A percentile compares a stretch with the other conserved stretches of the same genome.
These are phyloP conservation scores for Leptopterna dolabrata DNA, from an alignment of 2,888 invertebrate genomes.

Conservation along the genomic window DNA sequence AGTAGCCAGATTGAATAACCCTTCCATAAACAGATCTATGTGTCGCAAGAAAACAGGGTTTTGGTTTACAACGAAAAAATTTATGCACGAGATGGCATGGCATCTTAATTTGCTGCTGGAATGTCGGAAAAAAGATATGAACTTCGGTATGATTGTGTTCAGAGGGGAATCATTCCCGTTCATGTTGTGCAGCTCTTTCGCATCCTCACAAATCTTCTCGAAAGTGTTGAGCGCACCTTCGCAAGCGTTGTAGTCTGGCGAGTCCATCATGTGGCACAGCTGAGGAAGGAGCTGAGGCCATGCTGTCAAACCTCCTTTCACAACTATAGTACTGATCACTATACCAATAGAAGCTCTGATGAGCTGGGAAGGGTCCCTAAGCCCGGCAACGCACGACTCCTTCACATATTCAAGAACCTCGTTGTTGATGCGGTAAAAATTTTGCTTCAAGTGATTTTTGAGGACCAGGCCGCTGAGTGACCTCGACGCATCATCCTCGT, in stretches of 20 bases:
- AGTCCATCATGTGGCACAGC: conserved; percentile 93
- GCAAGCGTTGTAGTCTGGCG: conserved; percentile 94
- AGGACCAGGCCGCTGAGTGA: conserved; percentile 96
- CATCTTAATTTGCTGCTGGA: conserved; percentile 90
- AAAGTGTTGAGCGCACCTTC: conserved; percentile 98
- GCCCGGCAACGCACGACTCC: conserved; percentile 92
- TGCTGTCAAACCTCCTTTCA: conserved; percentile 86
- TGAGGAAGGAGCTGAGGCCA: conserved; percentile 96
- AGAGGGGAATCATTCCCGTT: conserved; percentile 89
- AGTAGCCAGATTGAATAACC: conserved; percentile 43
- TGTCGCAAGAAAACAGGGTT: conserved; percentile 94
- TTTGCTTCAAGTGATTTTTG: conserved; percentile 96
- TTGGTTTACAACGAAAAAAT: conserved; percentile 95
- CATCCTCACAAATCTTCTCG: conserved; percentile 98
- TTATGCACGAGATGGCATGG: conserved; percentile 97
- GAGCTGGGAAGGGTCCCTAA: conserved; percentile 94
- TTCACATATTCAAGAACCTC: conserved; percentile 96
- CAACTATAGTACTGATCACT: conserved; percentile 98
- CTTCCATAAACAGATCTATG: conserved; percentile 88
- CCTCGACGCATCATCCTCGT: conserved; percentile 96
- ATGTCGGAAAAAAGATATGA: conserved; percentile 95
- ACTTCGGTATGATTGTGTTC: conserved; percentile 95
- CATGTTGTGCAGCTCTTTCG: conserved; percentile 90
- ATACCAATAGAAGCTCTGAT: conserved; percentile 98
- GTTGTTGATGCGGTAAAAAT: conserved; percentile 87